A percentile compares a stretch with the other conserved stretches of the same genome.
Evolutionary conservation across 2,113 vertebrate genomes (phyloP).

Genomic region (Pteronura brasiliensis): DNA sequence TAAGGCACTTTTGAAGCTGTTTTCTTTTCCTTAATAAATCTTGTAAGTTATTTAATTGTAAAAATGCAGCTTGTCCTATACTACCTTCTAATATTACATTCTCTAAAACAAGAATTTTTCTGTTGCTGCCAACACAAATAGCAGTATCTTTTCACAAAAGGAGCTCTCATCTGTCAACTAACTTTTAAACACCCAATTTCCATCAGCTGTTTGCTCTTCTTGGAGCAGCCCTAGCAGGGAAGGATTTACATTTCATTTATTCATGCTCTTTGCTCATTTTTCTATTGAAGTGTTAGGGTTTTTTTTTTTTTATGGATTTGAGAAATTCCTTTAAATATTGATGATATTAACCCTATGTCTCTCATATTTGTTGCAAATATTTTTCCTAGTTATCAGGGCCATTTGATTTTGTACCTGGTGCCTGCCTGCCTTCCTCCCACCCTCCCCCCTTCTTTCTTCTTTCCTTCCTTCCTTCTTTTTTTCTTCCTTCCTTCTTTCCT

Average conservation of each 20-base stretch:
- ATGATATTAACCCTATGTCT: neutral
- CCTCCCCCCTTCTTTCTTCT: no score
- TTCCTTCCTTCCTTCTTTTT: no score
- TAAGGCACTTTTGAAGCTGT: neutral
- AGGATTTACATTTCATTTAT: slow-evolving; percentile 50
- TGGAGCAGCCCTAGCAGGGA: neutral
- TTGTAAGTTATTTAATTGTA: slow-evolving; percentile 11
- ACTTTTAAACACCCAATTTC: slow-evolving; percentile 27
- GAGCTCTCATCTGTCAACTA: neutral
- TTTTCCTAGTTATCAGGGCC: neutral
- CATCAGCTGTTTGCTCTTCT: slow-evolving; percentile 7
- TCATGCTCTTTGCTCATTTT: neutral
- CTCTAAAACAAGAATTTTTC: slow-evolving; percentile 29
- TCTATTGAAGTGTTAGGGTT: neutral
- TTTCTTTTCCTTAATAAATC: slow-evolving; percentile 2
- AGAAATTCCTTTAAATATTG: neutral
- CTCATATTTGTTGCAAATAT: neutral
- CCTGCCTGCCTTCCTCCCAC: no score
- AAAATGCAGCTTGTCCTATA: neutral
- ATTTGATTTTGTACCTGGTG: neutral
- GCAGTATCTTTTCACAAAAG: slow-evolving; percentile 20
- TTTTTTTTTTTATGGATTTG: neutral
- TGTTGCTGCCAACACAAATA: neutral
- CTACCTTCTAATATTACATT: neutral
- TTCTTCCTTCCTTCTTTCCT: no score